Conservation (phyloP, 2,113 vertebrate genomes). For the Accipiter cooperii region DNA sequence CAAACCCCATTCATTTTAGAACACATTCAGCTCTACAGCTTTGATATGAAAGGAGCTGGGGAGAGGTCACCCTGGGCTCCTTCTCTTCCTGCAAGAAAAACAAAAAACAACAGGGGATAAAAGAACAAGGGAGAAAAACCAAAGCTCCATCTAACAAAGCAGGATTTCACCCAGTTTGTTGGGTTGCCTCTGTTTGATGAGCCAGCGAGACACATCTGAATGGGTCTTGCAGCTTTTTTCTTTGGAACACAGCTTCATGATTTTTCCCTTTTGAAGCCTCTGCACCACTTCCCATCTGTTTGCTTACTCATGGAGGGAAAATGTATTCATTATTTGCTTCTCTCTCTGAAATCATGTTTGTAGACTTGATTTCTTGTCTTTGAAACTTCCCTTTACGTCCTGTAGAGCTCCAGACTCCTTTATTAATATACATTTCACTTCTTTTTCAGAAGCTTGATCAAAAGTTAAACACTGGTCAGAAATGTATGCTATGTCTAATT, state of each 20-base stretch:
- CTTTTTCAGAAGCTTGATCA: background rate
- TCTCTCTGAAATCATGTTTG: background rate
- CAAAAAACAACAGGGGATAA: background rate
- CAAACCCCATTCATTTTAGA: background rate
- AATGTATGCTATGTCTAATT: background rate
- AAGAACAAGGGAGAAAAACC: background rate
- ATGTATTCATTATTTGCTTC: background rate
- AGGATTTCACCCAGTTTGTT: background rate
- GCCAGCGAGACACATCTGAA: background rate
- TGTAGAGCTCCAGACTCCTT: background rate
- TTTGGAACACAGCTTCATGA: background rate
- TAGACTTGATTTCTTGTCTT: background rate
- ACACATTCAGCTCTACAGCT: background rate
- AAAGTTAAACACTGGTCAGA: background rate
- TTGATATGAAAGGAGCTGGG: background rate
- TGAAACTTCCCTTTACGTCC: background rate
- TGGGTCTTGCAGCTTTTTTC: background rate
- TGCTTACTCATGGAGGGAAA: background rate
- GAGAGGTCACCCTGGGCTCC: background rate
- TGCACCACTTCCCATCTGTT: background rate
- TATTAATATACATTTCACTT: background rate
- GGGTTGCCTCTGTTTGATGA: background rate
- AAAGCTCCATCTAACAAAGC: background rate
- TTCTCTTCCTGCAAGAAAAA: background rate
- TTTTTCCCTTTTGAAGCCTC: conserved; percentile 8